phyloP scores from a whole-genome alignment of 1,140 invertebrate species.

The Lutraria rhynchaena region DNA sequence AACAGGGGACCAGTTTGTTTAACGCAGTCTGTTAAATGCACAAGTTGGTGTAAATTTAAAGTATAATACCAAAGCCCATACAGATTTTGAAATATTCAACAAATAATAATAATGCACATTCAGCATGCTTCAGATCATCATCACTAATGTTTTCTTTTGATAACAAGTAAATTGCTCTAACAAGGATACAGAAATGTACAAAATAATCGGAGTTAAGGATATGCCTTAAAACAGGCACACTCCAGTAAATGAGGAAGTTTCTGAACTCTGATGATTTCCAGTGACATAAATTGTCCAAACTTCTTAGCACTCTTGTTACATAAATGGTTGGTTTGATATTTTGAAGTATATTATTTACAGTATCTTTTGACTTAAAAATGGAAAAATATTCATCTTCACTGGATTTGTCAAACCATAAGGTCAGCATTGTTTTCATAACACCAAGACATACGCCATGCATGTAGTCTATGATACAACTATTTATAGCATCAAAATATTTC shows the following conservation, averaged over 20 bases:
- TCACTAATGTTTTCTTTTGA: constrained; percentile 50
- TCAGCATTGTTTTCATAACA: constrained; percentile 46
- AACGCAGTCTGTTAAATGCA: constrained; percentile 60
- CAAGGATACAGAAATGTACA: constrained; percentile 58
- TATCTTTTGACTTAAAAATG: constrained; percentile 1
- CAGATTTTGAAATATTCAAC: constrained; percentile 37
- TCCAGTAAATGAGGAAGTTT: constrained; percentile 57
- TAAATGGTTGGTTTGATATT: constrained; percentile 54
- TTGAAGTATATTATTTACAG: constrained; percentile 4
- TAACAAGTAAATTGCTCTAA: constrained; percentile 49
- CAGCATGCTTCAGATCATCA: constrained; percentile 41
- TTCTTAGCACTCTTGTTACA: constrained; percentile 59
- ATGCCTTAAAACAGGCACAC: constrained; percentile 45
- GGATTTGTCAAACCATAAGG: constrained; percentile 59
- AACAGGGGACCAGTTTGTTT: constrained; percentile 59
- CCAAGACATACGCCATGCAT: constrained; percentile 62
- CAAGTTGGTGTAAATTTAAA: constrained; percentile 58
- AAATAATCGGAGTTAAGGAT: constrained; percentile 27
- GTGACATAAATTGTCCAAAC: constrained; percentile 56
- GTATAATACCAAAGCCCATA: constrained; percentile 54
- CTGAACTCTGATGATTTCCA: constrained; percentile 65
- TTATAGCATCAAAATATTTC: constrained; percentile 51
- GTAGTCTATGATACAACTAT: constrained; percentile 61
- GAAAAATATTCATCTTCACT: constrained; percentile 41
- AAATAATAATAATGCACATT: constrained; percentile 43